A percentile compares a stretch with the other conserved stretches of the same genome.
phyloP scores from a whole-genome alignment of 2,797 vertebrate genomes.

The Lateolabrax maculatus region DNA sequence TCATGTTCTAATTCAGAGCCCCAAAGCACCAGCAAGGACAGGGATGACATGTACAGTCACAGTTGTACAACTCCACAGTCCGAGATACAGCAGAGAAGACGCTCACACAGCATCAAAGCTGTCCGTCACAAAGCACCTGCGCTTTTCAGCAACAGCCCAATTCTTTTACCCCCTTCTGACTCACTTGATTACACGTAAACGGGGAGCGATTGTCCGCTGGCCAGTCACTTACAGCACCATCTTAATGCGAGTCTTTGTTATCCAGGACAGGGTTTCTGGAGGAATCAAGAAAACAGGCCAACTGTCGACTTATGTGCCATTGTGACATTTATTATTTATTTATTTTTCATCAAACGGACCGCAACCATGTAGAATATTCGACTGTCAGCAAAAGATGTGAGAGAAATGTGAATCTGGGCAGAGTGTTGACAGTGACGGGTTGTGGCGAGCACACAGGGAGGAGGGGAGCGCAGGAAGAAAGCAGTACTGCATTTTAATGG shows the following conservation, averaged over 20 bases:
- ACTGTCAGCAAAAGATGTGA: constrained; percentile 14
- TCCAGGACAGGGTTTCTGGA: neutral
- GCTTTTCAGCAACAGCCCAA: neutral
- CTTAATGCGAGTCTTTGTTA: neutral
- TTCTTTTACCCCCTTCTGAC: neutral
- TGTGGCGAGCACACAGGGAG: neutral
- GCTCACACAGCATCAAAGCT: neutral
- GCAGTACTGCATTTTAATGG: constrained; percentile 58
- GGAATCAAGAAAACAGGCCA: neutral
- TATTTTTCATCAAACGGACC: neutral
- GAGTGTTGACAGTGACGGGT: constrained; percentile 28
- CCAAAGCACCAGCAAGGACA: neutral
- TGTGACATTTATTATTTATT: neutral
- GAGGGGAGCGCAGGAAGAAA: constrained; percentile 1
- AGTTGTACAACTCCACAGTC: constrained; percentile 1
- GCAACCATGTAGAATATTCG: neutral
- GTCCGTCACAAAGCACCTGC: neutral
- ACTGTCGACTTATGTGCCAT: too few relatives aligned
- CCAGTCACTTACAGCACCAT: neutral
- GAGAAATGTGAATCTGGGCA: constrained; percentile 1
- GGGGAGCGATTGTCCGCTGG: neutral
- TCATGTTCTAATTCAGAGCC: neutral
- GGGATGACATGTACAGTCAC: constrained; percentile 12
- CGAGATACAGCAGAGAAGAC: neutral
- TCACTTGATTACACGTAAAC: neutral